Evolutionary conservation across 1,140 invertebrate species (phyloP), one percentile per base, ranked within the genome.

Genomic region (Papilio machaon): DNA sequence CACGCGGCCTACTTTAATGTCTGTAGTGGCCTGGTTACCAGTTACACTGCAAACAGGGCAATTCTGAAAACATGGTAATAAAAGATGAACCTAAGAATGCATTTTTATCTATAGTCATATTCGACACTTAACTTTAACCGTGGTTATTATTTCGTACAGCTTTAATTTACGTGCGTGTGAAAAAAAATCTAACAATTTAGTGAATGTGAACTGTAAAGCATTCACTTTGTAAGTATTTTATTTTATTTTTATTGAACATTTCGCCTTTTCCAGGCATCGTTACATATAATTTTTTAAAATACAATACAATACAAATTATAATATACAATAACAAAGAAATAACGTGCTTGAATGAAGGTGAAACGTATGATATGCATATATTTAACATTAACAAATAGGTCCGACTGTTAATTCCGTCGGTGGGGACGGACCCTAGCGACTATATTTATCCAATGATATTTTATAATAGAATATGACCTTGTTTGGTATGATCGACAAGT

Each of bases 401-500:
- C 52, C 60, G 77, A 19, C 49, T 54, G 30, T 52, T 64, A 78
- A 79, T 82, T 38, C 30, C 47, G 73, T 70, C 79, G 60, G 47
- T 67, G 73, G 64, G 80, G 79, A 64, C 79, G 82, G 79, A 80
- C 74, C 82, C 82, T 54, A 77, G 35, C 74, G 49, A 54, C 79
- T 80, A 82, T 82, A 82, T 82, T 80, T 80, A 85, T 84, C 82
- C 82, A 80, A 83, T 82, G 77, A 85, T 86, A 86, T 82, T 85
- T 85, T 82, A 87, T 84, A 86, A 84, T 82, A 85, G 84, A 85
- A 80, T 85, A 81, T 77, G 73, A 84, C 85, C 85, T 85, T 82
- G 85, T 86, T 87, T 84, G 87, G 85, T 84, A 15, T 76, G 82
- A 84, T 83, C 82, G 80, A 80, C 86, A 88, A 88, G 85, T 86